Conservation (phyloP, 2,888 invertebrate species). For the Lissonota sp. region DNA sequence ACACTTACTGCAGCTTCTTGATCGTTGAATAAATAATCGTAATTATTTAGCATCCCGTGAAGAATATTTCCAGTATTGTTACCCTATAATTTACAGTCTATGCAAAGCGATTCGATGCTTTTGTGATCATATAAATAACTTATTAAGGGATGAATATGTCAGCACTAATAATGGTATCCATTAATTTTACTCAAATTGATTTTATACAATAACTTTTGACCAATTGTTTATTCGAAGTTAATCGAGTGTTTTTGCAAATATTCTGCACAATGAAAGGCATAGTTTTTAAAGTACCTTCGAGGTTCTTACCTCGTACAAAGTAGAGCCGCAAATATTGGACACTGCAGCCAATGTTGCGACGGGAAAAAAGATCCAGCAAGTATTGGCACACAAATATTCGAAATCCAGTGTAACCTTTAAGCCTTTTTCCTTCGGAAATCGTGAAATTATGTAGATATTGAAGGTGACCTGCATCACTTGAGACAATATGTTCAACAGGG, state of each 20-base stretch:
- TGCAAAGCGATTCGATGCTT: too few species aligned
- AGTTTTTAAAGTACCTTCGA: too few species aligned
- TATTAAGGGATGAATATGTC: too few species aligned
- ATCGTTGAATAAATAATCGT: neutral
- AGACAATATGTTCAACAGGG: neutral
- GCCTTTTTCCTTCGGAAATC: neutral
- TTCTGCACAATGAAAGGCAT: too few species aligned
- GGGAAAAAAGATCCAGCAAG: constrained; percentile 2
- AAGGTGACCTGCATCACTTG: neutral
- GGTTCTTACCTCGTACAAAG: constrained; percentile 27
- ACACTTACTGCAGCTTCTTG: constrained; percentile 10
- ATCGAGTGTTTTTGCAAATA: too few species aligned
- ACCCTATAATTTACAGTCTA: neutral
- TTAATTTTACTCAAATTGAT: too few species aligned
- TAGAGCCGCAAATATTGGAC: constrained; percentile 32
- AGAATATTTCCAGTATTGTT: constrained; percentile 30
- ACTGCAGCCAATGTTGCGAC: neutral
- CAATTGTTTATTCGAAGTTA: too few species aligned
- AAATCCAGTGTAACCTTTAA: neutral
- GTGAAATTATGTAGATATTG: constrained; percentile 3
- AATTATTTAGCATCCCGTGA: constrained; percentile 14
- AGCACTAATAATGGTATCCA: too few species aligned
- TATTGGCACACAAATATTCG: neutral
- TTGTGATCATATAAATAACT: too few species aligned
- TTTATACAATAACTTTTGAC: too few species aligned